Base-by-base conservation (phyloP, 1,140 invertebrate genomes). In the Eriocheir sinensis region DNA sequence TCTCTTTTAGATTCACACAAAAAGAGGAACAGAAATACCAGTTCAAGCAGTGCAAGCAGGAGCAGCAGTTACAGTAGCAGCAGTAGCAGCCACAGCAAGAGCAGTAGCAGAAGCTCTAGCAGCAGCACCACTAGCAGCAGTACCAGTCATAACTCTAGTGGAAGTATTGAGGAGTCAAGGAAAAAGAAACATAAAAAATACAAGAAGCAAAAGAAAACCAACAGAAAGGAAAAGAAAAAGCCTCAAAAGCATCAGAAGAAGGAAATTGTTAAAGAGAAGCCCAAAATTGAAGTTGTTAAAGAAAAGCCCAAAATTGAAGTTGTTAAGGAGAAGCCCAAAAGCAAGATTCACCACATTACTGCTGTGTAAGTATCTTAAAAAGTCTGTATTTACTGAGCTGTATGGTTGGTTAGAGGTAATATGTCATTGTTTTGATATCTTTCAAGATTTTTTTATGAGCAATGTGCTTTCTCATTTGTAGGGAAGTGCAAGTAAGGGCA, bases 41-140 rank as follows among this genome's bases (percentile, higher is more conserved):
- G 41, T 41, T 36, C 93, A 27, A 89, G 88, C 48, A 94, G 86
- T 38, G 44, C n/a, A 34, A 93, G 91, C 34, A 89, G 93, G 38
- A 94, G 91, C 60, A 92, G 91, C 91, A 92, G 91, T 72, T n/a
- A 48, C 21, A 30, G 83, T 40, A 53, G 89, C 89, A 91, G 89
- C 30, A 91, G 89, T 48, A 91, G 89, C 44, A 91, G 44, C 79
- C 80, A 40, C 27, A 92, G 91, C 36, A 92, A 72, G 9, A 92
- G 32, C 38, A 79, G 48, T 30, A 89, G 86, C 40, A 32, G 38
- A 48, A 94, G 93, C 27, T 4, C n/a, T 38, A 93, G 38, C 30
- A 94, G 36, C 41, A 89, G 27, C 30, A 93, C 86, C 34, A 81
- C n/a, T 9, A 94, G 86, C 15, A 93, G 53, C 38, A 38, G 21